Evolutionary conservation across 2,888 invertebrate genomes (phyloP).

Genomic region (Thymelicus acteon): DNA sequence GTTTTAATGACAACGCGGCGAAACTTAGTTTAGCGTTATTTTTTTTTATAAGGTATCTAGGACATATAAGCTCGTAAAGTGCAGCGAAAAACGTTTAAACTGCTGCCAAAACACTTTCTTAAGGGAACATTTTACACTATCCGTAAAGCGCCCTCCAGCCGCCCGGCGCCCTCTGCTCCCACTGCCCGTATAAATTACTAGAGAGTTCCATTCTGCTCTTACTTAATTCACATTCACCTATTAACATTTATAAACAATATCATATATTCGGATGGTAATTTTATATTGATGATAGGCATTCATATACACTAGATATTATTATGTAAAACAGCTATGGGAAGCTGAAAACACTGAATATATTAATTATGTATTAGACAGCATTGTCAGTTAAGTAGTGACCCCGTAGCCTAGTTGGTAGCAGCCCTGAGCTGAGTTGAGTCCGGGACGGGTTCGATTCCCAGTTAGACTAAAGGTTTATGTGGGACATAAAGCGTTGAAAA

Average conservation of each 20-base stretch:
- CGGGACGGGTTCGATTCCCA: too few species aligned
- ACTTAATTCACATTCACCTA: background rate
- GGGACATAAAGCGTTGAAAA: too few species aligned
- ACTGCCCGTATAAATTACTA: background rate
- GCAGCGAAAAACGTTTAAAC: background rate
- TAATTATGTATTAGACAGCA: too few species aligned
- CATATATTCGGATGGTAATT: constrained; percentile 1
- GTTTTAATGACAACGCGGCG: too few species aligned
- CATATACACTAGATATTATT: background rate
- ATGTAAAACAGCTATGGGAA: background rate
- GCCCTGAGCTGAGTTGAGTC: too few species aligned
- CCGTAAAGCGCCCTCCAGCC: background rate
- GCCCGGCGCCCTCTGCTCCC: background rate
- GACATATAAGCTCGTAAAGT: too few species aligned
- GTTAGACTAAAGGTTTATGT: too few species aligned
- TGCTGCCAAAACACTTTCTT: background rate
- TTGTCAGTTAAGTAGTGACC: too few species aligned
- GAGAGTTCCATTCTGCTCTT: background rate
- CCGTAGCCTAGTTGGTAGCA: too few species aligned
- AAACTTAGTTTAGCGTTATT: too few species aligned
- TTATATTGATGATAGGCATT: background rate
- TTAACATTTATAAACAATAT: background rate
- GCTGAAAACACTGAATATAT: background rate
- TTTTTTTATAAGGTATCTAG: too few species aligned
- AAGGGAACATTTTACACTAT: constrained; percentile 8